Conservation (phyloP, 2,888 invertebrate species). For the Ischnura elegans region DNA sequence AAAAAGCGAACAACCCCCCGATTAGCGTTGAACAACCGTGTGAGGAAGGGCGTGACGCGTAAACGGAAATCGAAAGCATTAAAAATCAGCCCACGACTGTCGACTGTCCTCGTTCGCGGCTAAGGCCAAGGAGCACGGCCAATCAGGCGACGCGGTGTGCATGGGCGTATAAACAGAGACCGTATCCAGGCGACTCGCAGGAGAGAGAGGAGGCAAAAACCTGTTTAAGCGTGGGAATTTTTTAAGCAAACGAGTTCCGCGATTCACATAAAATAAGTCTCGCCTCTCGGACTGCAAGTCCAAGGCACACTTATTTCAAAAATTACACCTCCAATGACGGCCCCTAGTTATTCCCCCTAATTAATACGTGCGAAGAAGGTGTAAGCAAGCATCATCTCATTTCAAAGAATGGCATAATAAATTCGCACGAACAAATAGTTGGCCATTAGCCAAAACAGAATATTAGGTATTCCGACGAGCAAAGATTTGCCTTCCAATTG, state of each 20-base stretch:
- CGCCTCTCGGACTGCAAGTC: background rate
- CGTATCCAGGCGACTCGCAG: background rate
- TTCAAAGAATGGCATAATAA: too few relatives aligned
- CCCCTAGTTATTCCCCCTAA: too few relatives aligned
- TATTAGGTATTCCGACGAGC: too few relatives aligned
- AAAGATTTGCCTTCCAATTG: too few relatives aligned
- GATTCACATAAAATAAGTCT: background rate
- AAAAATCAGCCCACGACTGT: slow-evolving; percentile 13
- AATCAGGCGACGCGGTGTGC: background rate
- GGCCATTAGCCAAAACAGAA: too few relatives aligned
- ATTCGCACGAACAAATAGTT: too few relatives aligned
- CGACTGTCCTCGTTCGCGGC: background rate
- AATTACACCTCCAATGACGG: too few relatives aligned
- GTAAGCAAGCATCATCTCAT: too few relatives aligned
- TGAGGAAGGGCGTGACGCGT: background rate
- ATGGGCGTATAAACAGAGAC: background rate
- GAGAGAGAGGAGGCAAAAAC: background rate
- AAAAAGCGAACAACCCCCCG: too few relatives aligned
- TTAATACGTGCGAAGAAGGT: too few relatives aligned
- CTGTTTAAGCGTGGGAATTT: background rate
- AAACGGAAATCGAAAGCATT: slow-evolving; percentile 24
- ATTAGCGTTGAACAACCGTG: background rate
- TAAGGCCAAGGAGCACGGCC: background rate
- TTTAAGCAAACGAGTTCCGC: background rate
- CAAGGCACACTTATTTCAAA: too few relatives aligned